Conservation (phyloP, 64 coral and sea anemone species). For the Acropora tenuis region DNA sequence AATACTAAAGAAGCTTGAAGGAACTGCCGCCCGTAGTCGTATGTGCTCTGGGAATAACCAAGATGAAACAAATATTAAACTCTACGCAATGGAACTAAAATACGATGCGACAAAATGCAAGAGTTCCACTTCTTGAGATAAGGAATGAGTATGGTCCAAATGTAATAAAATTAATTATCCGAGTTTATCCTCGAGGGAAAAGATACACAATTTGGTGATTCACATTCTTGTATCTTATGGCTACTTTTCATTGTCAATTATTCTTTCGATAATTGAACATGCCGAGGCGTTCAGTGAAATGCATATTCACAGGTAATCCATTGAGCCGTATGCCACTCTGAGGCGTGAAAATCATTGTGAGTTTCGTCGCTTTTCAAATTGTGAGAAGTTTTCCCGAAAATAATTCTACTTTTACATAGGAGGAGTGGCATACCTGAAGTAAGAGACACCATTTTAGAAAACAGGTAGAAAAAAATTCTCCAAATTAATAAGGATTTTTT, state of each 20-base stretch:
- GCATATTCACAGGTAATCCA: neutral
- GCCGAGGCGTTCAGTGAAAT: neutral
- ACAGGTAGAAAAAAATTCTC: too few species aligned
- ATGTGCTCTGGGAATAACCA: slow-evolving; percentile 71
- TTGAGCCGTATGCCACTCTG: neutral
- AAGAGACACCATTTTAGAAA: too few species aligned
- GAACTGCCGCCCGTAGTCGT: slow-evolving; percentile 92
- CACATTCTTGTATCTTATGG: too few species aligned
- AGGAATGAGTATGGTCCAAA: too few species aligned
- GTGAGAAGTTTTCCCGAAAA: too few species aligned
- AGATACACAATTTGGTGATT: too few species aligned
- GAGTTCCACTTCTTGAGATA: too few species aligned
- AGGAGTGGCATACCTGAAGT: too few species aligned
- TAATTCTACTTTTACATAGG: too few species aligned
- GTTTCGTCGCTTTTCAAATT: neutral
- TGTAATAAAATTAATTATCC: too few species aligned
- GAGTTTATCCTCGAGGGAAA: too few species aligned
- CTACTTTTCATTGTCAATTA: neutral
- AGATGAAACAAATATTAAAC: neutral
- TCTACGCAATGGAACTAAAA: neutral
- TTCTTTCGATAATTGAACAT: neutral
- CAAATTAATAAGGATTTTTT: too few species aligned
- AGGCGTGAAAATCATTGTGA: neutral
- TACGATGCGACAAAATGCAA: neutral
- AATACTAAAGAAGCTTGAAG: slow-evolving; percentile 91